phyloP scores from a whole-genome alignment of 2,113 vertebrate species.

The Charina bottae region DNA sequence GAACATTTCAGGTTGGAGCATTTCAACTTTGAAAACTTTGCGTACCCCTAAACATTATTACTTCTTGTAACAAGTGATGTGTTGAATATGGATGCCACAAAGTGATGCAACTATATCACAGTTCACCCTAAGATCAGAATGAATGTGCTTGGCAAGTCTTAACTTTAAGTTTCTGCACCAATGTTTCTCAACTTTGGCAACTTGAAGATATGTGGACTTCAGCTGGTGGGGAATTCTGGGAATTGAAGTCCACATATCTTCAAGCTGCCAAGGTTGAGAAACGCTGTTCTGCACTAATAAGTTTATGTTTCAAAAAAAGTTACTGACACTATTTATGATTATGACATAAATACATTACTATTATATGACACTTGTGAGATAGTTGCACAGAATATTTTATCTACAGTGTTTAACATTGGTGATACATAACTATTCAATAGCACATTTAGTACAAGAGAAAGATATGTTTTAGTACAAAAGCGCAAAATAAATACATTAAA shows the following conservation, averaged over 20 bases:
- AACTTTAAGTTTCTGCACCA: neutral
- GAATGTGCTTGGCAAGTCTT: constrained; percentile 6
- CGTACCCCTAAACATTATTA: neutral
- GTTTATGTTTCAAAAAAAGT: neutral
- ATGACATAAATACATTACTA: neutral
- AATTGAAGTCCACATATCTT: neutral
- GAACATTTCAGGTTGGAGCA: neutral
- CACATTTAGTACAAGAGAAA: neutral
- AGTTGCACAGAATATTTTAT: neutral
- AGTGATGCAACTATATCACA: neutral
- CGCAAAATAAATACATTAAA: constrained; percentile 13
- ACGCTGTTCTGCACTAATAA: neutral
- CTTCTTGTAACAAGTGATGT: neutral
- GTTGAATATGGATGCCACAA: neutral
- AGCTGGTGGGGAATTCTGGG: neutral
- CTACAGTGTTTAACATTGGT: neutral
- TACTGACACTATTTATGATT: neutral
- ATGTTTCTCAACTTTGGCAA: neutral
- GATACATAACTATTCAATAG: neutral
- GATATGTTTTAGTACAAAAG: neutral
- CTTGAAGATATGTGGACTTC: neutral
- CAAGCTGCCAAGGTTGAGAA: neutral
- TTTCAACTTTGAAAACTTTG: neutral
- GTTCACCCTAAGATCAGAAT: constrained; percentile 39
- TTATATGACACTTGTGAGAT: neutral